Conservation (phyloP, 2,113 vertebrate species). For the Caretta caretta region DNA sequence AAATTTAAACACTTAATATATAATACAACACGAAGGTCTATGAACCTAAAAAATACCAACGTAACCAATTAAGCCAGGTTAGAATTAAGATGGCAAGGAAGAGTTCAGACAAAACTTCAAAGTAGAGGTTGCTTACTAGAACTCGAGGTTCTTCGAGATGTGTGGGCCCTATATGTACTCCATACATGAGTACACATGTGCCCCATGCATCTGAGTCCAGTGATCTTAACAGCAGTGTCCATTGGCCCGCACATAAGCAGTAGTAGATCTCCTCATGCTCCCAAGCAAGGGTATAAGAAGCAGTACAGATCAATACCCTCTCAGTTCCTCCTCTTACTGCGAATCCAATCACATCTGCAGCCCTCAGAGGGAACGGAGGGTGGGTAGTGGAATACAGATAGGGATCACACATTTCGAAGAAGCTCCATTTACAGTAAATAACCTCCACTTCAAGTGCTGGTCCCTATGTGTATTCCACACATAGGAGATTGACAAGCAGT, state of each 20-base stretch:
- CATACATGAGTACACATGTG: not conserved
- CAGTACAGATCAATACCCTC: not conserved
- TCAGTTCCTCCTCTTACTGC: not conserved
- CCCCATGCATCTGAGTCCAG: not conserved
- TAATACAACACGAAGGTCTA: rapidly evolving
- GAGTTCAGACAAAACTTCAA: not conserved
- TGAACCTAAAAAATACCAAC: not conserved
- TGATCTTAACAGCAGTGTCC: not conserved
- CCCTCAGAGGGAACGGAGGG: not conserved
- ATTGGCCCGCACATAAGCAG: not conserved
- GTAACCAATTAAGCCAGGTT: no score
- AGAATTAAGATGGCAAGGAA: not conserved
- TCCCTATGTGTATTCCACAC: not conserved
- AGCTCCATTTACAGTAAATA: not conserved
- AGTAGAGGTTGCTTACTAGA: not conserved
- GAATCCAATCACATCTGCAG: not conserved
- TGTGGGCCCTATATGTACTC: not conserved
- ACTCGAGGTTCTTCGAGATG: not conserved
- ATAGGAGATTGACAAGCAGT: no score
- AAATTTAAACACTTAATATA: no score
- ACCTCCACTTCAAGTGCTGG: not conserved
- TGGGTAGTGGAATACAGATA: not conserved
- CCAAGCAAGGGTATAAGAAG: not conserved
- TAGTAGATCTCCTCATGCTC: not conserved
- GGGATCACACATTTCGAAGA: no score